A percentile compares a stretch with the other conserved stretches of the same genome.
Conservation (phyloP, 2,888 invertebrate genomes). For the Melinaea menophilus region DNA sequence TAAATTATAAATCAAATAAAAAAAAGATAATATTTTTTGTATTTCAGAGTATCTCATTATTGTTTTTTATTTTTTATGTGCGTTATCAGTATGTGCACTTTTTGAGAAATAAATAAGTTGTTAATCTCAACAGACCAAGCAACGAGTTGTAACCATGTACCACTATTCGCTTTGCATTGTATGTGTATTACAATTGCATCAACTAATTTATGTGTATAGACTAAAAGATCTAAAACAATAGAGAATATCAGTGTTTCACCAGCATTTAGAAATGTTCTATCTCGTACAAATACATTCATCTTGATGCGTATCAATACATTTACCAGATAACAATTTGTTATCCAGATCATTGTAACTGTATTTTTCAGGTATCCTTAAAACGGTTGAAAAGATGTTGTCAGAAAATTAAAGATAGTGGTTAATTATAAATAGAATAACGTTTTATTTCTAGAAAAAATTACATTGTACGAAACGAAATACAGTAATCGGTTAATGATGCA, state of each 20-base stretch:
- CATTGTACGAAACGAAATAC: constrained; percentile 24
- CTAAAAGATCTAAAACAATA: constrained; percentile 26
- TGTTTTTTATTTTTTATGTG: too few relatives aligned
- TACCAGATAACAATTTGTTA: not conserved
- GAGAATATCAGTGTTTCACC: constrained; percentile 24
- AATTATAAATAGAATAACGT: constrained; percentile 44
- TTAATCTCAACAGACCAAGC: not conserved
- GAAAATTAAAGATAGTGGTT: constrained; percentile 4
- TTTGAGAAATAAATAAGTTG: not conserved
- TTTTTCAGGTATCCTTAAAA: not conserved
- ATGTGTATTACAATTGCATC: constrained; percentile 17
- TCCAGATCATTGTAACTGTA: not conserved
- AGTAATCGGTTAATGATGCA: constrained; percentile 49
- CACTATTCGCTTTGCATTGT: constrained; percentile 19
- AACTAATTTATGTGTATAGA: constrained; percentile 17
- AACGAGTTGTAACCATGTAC: constrained; percentile 9
- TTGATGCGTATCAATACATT: constrained; percentile 9
- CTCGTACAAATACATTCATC: constrained; percentile 13
- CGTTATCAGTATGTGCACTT: too few relatives aligned
- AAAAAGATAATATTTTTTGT: too few relatives aligned
- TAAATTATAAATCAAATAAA: too few relatives aligned
- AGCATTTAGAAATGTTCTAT: constrained; percentile 23
- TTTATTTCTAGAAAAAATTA: constrained; percentile 48
- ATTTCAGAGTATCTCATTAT: too few relatives aligned
- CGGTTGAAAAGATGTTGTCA: not conserved